Evolutionary conservation across 2,113 vertebrate genomes (phyloP).

Genomic region (Bubo scandiacus): DNA sequence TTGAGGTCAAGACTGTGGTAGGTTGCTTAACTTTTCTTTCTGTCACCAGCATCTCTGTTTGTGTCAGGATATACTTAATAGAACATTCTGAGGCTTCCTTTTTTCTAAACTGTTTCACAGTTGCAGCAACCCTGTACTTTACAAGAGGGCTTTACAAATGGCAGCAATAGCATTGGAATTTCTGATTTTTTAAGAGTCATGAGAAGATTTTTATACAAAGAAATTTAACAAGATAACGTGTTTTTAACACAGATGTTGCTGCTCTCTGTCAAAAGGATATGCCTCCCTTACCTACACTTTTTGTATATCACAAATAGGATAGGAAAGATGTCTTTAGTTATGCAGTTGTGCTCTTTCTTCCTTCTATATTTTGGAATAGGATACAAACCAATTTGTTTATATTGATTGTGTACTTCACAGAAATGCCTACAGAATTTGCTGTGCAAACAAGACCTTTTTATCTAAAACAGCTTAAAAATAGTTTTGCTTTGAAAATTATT

Average conservation of each 20-base stretch:
- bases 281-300: neutral
- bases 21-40: conserved; percentile 64
- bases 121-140: neutral
- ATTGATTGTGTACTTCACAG: neutral
- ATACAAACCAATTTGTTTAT: neutral
- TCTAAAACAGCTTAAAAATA: neutral
- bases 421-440: neutral
- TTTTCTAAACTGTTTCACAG: neutral
- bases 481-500: neutral
- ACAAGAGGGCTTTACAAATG: neutral
- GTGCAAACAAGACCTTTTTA: neutral
- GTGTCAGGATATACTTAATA: conserved; percentile 14
- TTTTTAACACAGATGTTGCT: neutral
- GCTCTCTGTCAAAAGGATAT: neutral
- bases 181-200: neutral
- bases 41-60: neutral
- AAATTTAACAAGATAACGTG: neutral
- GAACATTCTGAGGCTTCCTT: neutral
- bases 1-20: conserved; percentile 63
- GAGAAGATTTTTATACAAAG: neutral
- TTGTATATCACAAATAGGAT: neutral
- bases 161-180: neutral
- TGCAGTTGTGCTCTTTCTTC: neutral
- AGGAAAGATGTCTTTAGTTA: neutral
- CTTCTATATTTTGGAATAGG: neutral